phyloP scores from a whole-genome alignment of 1,140 invertebrate genomes.

The Papilio dardanus region DNA sequence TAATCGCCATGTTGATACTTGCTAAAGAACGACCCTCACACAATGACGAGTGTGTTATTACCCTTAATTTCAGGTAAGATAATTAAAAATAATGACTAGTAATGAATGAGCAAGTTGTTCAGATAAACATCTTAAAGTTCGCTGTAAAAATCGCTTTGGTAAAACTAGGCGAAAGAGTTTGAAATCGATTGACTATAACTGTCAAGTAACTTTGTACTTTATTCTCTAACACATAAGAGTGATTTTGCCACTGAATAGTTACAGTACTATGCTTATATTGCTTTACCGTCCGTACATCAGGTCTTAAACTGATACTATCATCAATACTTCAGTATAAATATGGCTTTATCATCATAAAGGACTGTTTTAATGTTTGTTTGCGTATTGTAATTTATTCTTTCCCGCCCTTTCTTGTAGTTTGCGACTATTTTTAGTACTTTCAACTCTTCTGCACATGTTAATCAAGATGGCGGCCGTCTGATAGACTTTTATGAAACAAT shows the following conservation, averaged over 20 bases:
- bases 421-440: slow-evolving; percentile 22
- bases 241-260: background rate
- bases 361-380: slow-evolving; percentile 29
- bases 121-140: slow-evolving; percentile 27
- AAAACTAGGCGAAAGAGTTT: background rate
- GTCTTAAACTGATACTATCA: slow-evolving; percentile 12
- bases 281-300: background rate
- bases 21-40: background rate
- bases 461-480: slow-evolving; percentile 25
- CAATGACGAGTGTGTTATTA: slow-evolving; percentile 25
- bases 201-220: background rate
- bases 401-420: slow-evolving; percentile 22
- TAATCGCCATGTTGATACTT: background rate
- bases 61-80: slow-evolving; percentile 19
- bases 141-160: slow-evolving; percentile 10
- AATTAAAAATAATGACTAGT: slow-evolving; percentile 26
- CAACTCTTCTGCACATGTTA: slow-evolving; percentile 7
- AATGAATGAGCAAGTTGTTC: slow-evolving; percentile 23
- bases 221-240: background rate
- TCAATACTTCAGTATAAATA: slow-evolving; percentile 15
- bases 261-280: background rate
- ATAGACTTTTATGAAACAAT: slow-evolving; percentile 11
- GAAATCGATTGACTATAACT: background rate
- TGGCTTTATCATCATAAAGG: slow-evolving; percentile 26
- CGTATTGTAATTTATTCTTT: slow-evolving; percentile 32